Evolutionary conservation across 2,888 invertebrate species (phyloP).

Genomic region (Gryllus longicercus): DNA sequence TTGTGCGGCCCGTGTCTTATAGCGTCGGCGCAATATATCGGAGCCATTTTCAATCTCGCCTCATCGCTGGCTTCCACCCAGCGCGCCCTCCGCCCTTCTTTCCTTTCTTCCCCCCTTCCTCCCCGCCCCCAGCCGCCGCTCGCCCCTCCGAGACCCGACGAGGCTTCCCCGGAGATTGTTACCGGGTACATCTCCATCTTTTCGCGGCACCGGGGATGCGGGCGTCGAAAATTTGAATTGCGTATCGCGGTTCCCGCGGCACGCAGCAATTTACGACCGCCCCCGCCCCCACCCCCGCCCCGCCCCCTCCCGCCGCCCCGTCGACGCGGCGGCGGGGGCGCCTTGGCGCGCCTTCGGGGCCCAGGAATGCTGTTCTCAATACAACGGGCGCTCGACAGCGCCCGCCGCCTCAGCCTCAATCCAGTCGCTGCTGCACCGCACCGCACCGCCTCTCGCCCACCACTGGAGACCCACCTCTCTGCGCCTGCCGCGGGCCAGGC

Average conservation of each 20-base stretch:
- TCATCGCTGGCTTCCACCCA: constrained; percentile 10
- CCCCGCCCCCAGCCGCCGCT: background rate
- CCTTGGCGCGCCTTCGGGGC: background rate
- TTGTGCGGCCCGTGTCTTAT: background rate
- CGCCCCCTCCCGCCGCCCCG: background rate
- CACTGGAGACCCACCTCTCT: too few species aligned
- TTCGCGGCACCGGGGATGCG: background rate
- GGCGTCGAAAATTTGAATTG: constrained; percentile 17
- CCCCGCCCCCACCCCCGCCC: background rate
- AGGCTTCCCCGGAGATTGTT: background rate
- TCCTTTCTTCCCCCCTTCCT: background rate
- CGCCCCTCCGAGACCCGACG: background rate
- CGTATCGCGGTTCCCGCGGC: constrained; percentile 17
- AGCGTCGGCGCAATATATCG: background rate
- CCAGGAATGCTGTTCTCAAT: constrained; percentile 1
- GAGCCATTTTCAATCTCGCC: constrained; percentile 17
- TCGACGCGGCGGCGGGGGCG: background rate
- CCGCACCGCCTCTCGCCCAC: too few species aligned
- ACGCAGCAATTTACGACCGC: constrained; percentile 9
- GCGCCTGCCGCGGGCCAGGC: too few species aligned
- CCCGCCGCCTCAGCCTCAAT: too few species aligned
- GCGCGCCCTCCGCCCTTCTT: background rate
- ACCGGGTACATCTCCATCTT: background rate
- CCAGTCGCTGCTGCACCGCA: too few species aligned
- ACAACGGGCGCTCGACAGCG: background rate